Evolutionary conservation across 2,113 vertebrate species (phyloP), one percentile per base, ranked within the genome.

Genomic region (Ochotona curzoniae): DNA sequence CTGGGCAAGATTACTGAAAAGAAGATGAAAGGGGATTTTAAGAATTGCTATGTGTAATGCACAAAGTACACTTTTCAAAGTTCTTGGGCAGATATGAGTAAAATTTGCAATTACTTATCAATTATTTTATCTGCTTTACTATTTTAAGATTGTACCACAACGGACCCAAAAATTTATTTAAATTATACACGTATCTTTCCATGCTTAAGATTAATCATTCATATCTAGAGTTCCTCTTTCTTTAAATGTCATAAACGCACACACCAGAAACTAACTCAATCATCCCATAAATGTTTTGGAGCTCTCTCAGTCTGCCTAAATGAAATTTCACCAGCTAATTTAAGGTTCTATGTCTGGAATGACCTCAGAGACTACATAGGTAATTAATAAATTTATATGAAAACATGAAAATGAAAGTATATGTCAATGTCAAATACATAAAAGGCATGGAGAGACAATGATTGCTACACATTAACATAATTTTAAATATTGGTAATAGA

Each of bases 361-460:
- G 86, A 87, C 23, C 20, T 91, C 32, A 83, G 21, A 94, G 75
- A 89, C 10, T 71, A 82, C 20, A 70, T 15, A 6, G 87, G n/a
- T 69, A 93, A 91, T 95, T 92, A 78, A 73, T 86, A 54, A 32
- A 87, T 76, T 51, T 75, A 79, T 61, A 73, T 86, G 51, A 80
- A 95, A 93, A 89, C 61, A 95, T 26, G 38, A 30, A 88, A 86
- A 90, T 64, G 44, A 60, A 91, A 63, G 32, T 67, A 15, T 60
- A 47, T 91, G 63, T 91, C 60, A 82, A 15, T 60, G 64, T 89
- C 10, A 63, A 78, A 83, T 78, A 38, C 10, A 81, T 49, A 87
- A 83, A 94, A 91, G 18, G 88, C 13, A 76, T 14, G 11, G 11
- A 21, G 51, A 85, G 74, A 18, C 21, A 89, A 67, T 25, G 49